Evolutionary conservation across 2,113 vertebrate species (phyloP), one percentile per base, ranked within the genome.

Genomic region (Corvus moneduloides): DNA sequence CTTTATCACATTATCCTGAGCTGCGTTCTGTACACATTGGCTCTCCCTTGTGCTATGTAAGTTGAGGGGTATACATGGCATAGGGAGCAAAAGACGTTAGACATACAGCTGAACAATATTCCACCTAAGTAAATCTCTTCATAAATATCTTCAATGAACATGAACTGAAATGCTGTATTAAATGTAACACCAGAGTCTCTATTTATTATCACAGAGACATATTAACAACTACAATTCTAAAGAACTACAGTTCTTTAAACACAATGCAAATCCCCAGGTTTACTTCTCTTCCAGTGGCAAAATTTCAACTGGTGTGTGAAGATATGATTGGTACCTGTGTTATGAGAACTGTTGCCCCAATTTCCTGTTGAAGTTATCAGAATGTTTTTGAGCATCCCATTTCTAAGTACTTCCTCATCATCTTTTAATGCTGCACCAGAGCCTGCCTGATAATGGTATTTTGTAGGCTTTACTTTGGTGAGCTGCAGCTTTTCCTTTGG

Each of bases 31-130:
- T 76, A 72, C 44, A 49, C 41, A 9, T 3, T 20, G n/a, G 13
- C 82, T 83, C 26, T 68, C 37, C 43, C 18, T 46, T n/a, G 26
- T 39, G 54, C 78, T 54, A 22, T 6, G 0, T 41, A 64, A 82
- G 4, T 12, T 54, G 49, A 75, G 43, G 9, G 15, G 13, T 44
- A 72, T 14, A 54, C 0, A 0, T 41, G 6, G 33, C 72, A 68
- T 6, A 79, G 58, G 17, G 76, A 88, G 41, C 26, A 76, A 81
- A 84, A 91, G 28, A 64, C 37, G n/a, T 67, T 19, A 85, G 43
- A 78, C 9, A 61, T 32, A 75, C 6, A 48, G 56, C n/a, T 55
- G 35, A 24, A 39, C 32, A 78, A 62, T 35, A 41, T 78, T 63
- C 33, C 28, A 67, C 32, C 17, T 59, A 72, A 67, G 49, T 56